Conservation (phyloP, 1,140 invertebrate species). For the Hyposmocoma kahamanoa region DNA sequence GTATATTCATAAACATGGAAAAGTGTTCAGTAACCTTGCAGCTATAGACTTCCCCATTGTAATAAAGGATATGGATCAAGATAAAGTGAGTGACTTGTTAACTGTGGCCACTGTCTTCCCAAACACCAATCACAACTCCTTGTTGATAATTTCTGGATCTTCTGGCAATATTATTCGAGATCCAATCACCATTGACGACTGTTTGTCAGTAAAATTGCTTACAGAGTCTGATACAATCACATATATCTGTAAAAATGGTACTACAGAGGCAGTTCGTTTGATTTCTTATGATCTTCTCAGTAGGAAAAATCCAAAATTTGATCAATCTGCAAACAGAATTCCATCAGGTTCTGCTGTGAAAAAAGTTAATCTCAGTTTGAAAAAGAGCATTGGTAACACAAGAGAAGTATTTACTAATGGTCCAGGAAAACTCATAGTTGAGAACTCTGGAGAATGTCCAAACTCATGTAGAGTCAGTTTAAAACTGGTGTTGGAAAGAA, state of each 20-base stretch:
- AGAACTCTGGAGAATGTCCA: conserved; percentile 80
- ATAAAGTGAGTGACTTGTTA: conserved; percentile 80
- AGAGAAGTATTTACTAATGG: conserved; percentile 73
- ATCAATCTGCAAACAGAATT: conserved; percentile 60
- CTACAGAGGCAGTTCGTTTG: conserved; percentile 47
- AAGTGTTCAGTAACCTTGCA: conserved; percentile 65
- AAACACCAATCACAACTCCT: conserved; percentile 72
- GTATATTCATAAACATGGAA: conserved; percentile 75
- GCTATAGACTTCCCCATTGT: conserved; percentile 79
- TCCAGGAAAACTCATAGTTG: conserved; percentile 75
- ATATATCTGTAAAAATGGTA: conserved; percentile 72
- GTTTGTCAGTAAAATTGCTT: conserved; percentile 58
- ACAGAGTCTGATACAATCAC: conserved; percentile 47
- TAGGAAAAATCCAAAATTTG: conserved; percentile 42
- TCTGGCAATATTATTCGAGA: conserved; percentile 76
- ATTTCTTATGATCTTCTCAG: conserved; percentile 36
- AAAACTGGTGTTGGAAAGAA: conserved; percentile 75
- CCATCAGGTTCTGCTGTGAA: conserved; percentile 37
- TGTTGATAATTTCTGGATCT: conserved; percentile 78
- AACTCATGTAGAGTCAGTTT: conserved; percentile 77
- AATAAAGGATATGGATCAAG: conserved; percentile 82
- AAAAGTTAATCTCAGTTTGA: conserved; percentile 64
- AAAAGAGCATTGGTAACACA: conserved; percentile 72
- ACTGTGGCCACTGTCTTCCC: conserved; percentile 71
- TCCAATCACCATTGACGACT: conserved; percentile 68